Evolutionary conservation across 2,888 invertebrate species (phyloP).

Genomic region (Caenorhabditis sulstoni): DNA sequence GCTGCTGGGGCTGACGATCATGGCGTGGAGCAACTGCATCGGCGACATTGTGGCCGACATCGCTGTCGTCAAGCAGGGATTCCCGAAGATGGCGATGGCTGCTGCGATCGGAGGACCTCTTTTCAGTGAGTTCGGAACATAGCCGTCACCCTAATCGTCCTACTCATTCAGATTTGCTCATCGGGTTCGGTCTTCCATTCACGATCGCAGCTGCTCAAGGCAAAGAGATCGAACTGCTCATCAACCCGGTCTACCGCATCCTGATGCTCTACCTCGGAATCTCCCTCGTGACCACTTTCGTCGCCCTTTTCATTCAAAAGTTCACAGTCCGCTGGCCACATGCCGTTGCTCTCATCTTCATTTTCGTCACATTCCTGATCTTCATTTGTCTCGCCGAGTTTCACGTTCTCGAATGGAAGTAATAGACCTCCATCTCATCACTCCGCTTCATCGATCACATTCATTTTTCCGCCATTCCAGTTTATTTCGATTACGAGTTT

Average conservation of each 20-base stretch:
- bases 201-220: constrained; percentile 73
- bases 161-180: constrained; percentile 70
- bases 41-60: constrained; percentile 85
- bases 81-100: constrained; percentile 85
- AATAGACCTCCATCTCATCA: too few species aligned
- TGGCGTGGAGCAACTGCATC: constrained; percentile 86
- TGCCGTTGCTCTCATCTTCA: constrained; percentile 56
- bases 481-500: constrained; percentile 34
- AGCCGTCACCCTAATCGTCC: too few species aligned
- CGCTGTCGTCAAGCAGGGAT: constrained; percentile 85
- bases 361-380: constrained; percentile 60
- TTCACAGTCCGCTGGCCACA: constrained; percentile 58
- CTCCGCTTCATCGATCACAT: neutral
- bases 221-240: constrained; percentile 62
- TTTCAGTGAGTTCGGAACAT: constrained; percentile 84
- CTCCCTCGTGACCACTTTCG: constrained; percentile 58
- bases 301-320: constrained; percentile 58
- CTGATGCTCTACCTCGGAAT: constrained; percentile 59
- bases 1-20: constrained; percentile 85
- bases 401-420: constrained; percentile 64
- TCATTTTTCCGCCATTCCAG: constrained; percentile 16
- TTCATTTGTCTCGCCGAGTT: constrained; percentile 62
- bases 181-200: constrained; percentile 77
- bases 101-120: constrained; percentile 87
- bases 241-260: constrained; percentile 63